Evolutionary conservation across 2,113 vertebrate genomes (phyloP).

Genomic region (Petaurus breviceps): DNA sequence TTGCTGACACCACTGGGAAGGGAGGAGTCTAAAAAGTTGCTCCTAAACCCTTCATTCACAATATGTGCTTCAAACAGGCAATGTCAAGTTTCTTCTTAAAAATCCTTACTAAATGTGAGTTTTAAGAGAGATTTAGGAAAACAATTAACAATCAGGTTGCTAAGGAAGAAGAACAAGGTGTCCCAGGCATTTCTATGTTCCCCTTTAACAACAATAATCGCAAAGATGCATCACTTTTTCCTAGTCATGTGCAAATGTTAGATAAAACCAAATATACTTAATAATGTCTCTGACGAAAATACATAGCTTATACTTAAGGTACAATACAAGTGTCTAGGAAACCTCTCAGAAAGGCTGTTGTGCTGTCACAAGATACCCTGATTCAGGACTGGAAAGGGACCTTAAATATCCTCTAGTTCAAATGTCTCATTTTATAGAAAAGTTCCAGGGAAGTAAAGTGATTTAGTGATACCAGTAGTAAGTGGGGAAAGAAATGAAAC

Average conservation of each 20-base stretch:
- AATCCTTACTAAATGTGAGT: neutral
- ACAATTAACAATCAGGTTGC: neutral
- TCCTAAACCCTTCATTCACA: neutral
- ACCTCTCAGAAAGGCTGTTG: neutral
- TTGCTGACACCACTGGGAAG: neutral
- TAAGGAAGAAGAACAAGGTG: neutral
- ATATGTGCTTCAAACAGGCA: neutral
- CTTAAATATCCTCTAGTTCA: neutral
- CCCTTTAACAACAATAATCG: neutral
- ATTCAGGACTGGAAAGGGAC: neutral
- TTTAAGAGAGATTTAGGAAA: neutral
- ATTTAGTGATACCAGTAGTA: neutral
- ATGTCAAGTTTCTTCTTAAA: neutral
- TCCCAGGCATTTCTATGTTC: neutral
- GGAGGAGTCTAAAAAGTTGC: neutral
- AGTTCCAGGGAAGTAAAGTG: neutral
- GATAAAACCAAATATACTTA: neutral
- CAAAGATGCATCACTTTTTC: neutral
- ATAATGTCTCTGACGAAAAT: neutral
- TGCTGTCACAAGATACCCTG: neutral
- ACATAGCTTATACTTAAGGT: neutral
- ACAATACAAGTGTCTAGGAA: neutral
- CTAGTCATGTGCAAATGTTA: neutral
- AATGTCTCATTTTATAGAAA: neutral
- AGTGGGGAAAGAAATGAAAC: neutral